Evolutionary conservation across 2,888 invertebrate species (phyloP), one percentile per base, ranked within the genome.

Genomic region (Nephrotoma appendiculata): DNA sequence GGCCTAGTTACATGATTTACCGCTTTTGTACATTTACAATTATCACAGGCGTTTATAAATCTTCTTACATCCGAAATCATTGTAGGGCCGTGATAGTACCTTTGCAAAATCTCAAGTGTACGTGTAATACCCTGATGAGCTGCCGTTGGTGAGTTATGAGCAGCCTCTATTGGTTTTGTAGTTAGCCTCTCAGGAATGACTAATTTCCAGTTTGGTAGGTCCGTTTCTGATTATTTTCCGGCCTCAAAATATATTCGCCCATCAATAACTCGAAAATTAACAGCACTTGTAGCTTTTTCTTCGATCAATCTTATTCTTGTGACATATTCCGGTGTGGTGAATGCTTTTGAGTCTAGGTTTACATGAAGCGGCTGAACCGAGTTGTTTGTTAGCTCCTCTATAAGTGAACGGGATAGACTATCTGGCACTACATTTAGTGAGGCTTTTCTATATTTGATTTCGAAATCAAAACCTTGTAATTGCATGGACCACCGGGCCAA

Each of bases 211-310:
- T 48, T 2, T 11, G 48, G 12, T 3, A 48, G 12, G 12, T 48
- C 48, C 1, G 48, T 12, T 12, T 48, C 12, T 0, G 48, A 12
- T 12, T 2, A 1, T 12, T 48, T 12, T 12, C 12, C 12, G 1
- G 5, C n/a, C 2, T 1, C 12, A 4, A 5, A 12, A 5, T 1
- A 0, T 2, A n/a, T n/a, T n/a, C n/a, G n/a, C n/a, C n/a, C n/a
- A n/a, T n/a, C n/a, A n/a, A n/a, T n/a, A n/a, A n/a, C n/a, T n/a
- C n/a, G n/a, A n/a, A n/a, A n/a, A n/a, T n/a, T n/a, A n/a, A n/a
- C n/a, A n/a, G n/a, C n/a, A n/a, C n/a, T n/a, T n/a, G n/a, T n/a
- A n/a, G n/a, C n/a, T n/a, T n/a, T n/a, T n/a, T n/a, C n/a, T n/a
- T n/a, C n/a, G n/a, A n/a, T n/a, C n/a, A n/a, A n/a, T n/a, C n/a